Conservation (phyloP, 2,797 vertebrate species). For the Amniataba percoides region DNA sequence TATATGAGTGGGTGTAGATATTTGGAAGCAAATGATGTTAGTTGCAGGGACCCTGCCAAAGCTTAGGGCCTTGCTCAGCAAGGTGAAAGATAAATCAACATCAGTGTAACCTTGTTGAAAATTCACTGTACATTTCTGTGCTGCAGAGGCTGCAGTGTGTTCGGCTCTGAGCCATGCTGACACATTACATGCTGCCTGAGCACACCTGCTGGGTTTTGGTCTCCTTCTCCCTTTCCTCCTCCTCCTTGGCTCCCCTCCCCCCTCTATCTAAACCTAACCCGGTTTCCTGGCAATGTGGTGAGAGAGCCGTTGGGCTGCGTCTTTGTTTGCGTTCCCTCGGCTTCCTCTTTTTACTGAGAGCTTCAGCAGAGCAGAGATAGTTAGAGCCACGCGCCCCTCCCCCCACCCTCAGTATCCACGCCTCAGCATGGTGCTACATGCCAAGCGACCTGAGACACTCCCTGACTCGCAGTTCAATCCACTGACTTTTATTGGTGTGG, state of each 20-base stretch:
- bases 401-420: constrained; percentile 46
- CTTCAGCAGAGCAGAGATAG: constrained; percentile 63
- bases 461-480: constrained; percentile 62
- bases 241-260: not conserved
- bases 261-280: constrained; percentile 59
- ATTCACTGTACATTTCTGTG: constrained; percentile 31
- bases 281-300: constrained; percentile 79
- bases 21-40: constrained; percentile 47
- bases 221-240: constrained; percentile 63
- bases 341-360: constrained; percentile 72
- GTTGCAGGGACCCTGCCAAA: constrained; percentile 50
- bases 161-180: constrained; percentile 61
- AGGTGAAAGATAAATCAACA: constrained; percentile 65
- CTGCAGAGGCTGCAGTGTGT: constrained; percentile 45
- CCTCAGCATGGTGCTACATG: constrained; percentile 72
- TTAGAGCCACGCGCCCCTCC: constrained; percentile 42
- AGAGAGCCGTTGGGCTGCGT: constrained; percentile 82
- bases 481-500: constrained; percentile 60
- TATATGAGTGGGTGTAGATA: constrained; percentile 41
- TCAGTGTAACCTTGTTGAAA: constrained; percentile 53
- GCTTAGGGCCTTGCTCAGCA: constrained; percentile 33
- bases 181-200: constrained; percentile 64
- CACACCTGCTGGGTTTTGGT: constrained; percentile 85
- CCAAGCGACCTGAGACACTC: constrained; percentile 72
- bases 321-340: constrained; percentile 78